Evolutionary conservation across 1,140 invertebrate genomes (phyloP).

Genomic region (Lithobius niger): DNA sequence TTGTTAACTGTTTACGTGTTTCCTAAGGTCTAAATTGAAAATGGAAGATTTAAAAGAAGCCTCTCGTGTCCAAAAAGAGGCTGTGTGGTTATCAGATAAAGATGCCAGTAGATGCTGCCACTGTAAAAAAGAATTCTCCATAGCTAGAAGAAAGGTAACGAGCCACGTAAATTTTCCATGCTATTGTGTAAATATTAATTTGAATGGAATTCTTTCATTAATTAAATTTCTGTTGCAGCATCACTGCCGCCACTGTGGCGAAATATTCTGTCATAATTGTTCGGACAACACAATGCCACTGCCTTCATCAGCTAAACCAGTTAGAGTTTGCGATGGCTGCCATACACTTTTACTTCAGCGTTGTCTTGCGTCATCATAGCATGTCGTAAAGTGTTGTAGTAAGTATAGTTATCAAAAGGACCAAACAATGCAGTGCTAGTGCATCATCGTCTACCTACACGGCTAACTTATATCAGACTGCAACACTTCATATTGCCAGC

Average conservation of each 20-base stretch:
- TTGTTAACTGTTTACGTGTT: too few species aligned
- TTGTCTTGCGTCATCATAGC: slow-evolving; percentile 30
- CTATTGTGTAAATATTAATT: too few species aligned
- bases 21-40: slow-evolving; percentile 67
- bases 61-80: slow-evolving; percentile 37
- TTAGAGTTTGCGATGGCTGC: slow-evolving; percentile 85
- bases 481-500: too few species aligned
- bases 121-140: slow-evolving; percentile 79
- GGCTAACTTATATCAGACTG: too few species aligned
- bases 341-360: slow-evolving; percentile 49
- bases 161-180: too few species aligned
- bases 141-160: slow-evolving; percentile 84
- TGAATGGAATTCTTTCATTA: too few species aligned
- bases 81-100: slow-evolving; percentile 77
- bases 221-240: slow-evolving; percentile 60
- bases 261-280: slow-evolving; percentile 85
- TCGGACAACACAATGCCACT: slow-evolving; percentile 84
- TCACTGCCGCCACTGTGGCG: slow-evolving; percentile 84
- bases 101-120: slow-evolving; percentile 65
- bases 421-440: too few species aligned
- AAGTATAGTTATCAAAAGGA: too few species aligned
- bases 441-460: too few species aligned
- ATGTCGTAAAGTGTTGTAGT: too few species aligned
- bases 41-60: slow-evolving; percentile 75
- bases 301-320: slow-evolving; percentile 67